Percentiles rank a stretch among this genome's conserved stretches.
These are phyloP conservation scores for Mungos mungo DNA, from an alignment of 2,113 vertebrate genomes.

Conservation along the genomic window DNA sequence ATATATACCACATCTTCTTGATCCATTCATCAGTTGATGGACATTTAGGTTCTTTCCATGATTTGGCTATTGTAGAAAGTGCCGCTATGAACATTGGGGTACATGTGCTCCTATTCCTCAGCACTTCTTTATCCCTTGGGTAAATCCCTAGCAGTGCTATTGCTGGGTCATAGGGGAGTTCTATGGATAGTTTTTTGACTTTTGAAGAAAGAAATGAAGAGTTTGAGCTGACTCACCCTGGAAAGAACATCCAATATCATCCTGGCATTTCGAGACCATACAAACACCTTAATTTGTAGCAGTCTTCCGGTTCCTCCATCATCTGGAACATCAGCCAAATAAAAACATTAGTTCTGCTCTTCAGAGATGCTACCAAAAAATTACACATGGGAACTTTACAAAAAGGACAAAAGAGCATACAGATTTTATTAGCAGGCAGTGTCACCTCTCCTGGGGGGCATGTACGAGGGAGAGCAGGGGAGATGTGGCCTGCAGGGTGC, in stretches of 20 bases:
- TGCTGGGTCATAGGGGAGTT: no score
- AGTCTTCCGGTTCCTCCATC: background rate
- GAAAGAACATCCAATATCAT: slow-evolving; percentile 39
- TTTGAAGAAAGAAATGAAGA: background rate
- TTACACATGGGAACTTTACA: background rate
- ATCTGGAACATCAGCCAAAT: background rate
- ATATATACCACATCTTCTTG: no score
- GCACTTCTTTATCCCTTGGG: no score
- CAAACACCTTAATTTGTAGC: background rate
- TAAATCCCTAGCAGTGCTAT: no score
- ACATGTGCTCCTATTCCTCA: no score
- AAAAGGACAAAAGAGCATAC: background rate
- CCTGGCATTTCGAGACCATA: slow-evolving; percentile 50
- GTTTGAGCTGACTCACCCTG: background rate
- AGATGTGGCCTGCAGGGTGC: background rate
- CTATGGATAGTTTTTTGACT: no score
- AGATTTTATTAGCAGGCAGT: background rate
- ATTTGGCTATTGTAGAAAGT: no score
- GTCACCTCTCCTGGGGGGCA: background rate
- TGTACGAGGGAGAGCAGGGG: background rate
- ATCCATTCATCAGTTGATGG: no score
- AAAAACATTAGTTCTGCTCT: background rate
- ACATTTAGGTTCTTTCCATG: no score
- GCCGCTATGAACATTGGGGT: no score
- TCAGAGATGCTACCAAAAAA: background rate